Conservation (phyloP, 1,140 invertebrate species). For the Apis laboriosa region DNA sequence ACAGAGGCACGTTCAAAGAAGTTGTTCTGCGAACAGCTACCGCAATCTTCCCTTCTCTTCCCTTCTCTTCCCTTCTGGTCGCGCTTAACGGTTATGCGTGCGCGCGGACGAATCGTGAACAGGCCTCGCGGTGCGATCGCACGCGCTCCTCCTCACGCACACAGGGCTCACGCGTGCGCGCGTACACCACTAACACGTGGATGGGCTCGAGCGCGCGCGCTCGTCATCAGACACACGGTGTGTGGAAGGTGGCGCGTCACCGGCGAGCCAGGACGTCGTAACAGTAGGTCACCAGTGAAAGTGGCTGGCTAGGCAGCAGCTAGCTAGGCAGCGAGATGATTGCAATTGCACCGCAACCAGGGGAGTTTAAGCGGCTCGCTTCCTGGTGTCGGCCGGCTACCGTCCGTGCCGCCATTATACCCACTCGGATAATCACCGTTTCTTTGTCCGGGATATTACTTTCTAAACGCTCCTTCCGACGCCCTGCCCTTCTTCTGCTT, state of each 20-base stretch:
- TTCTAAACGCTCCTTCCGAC: constrained; percentile 36
- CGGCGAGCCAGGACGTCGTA: constrained; percentile 65
- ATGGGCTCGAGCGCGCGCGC: not conserved
- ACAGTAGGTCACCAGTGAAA: constrained; percentile 76
- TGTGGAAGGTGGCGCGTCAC: constrained; percentile 53
- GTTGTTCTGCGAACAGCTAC: no score
- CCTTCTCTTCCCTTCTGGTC: constrained; percentile 3
- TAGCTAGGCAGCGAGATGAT: constrained; percentile 68
- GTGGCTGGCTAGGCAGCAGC: constrained; percentile 40
- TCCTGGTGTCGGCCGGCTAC: constrained; percentile 57
- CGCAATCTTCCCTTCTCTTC: no score
- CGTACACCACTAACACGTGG: not conserved
- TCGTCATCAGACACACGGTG: not conserved
- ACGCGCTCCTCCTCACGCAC: constrained; percentile 1
- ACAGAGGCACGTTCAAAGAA: no score
- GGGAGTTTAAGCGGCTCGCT: constrained; percentile 54
- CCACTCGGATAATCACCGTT: constrained; percentile 43
- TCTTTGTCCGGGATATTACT: constrained; percentile 40
- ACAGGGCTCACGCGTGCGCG: not conserved
- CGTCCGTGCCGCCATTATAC: constrained; percentile 36
- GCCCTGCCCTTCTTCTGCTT: not conserved
- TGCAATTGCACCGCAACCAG: constrained; percentile 64
- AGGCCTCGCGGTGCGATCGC: constrained; percentile 24
- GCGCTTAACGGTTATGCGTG: constrained; percentile 6
- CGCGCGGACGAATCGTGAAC: constrained; percentile 49